Percentiles rank a stretch among this genome's conserved stretches.
Conservation (phyloP, 1,140 invertebrate species). For the Sycobia sp. region DNA sequence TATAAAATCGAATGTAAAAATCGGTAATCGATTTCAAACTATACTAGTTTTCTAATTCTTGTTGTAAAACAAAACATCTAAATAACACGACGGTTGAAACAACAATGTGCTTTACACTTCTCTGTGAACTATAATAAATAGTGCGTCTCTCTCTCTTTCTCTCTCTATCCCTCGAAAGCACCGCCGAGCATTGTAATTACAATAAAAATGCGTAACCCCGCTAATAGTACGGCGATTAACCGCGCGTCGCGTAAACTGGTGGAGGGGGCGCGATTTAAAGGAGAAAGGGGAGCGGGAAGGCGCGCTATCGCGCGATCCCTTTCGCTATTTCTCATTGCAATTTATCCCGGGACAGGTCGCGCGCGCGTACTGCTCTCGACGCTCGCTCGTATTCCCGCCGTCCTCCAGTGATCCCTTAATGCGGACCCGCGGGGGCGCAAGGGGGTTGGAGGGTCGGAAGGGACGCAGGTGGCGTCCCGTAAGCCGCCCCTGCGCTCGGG, state of each 20-base stretch:
- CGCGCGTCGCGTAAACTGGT: conserved; percentile 38
- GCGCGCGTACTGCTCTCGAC: background rate
- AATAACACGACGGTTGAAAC: too few relatives aligned
- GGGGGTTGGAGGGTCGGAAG: too few relatives aligned
- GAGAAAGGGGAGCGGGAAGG: background rate
- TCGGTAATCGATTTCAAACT: too few relatives aligned
- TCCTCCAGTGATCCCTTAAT: conserved; percentile 57
- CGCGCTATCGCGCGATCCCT: conserved; percentile 17
- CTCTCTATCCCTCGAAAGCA: too few relatives aligned
- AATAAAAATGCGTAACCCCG: conserved; percentile 14
- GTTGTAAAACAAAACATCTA: too few relatives aligned
- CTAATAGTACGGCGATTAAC: conserved; percentile 46
- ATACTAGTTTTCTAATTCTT: too few relatives aligned
- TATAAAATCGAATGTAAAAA: too few relatives aligned
- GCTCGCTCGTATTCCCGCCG: conserved; percentile 31
- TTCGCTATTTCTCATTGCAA: conserved; percentile 39
- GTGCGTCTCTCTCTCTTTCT: too few relatives aligned
- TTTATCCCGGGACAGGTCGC: conserved; percentile 35
- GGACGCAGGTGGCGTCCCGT: conserved; percentile 58
- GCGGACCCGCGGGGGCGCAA: conserved; percentile 27
- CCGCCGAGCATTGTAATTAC: too few relatives aligned
- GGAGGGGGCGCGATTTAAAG: conserved; percentile 19
- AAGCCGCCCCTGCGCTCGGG: too few relatives aligned
- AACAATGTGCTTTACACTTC: too few relatives aligned
- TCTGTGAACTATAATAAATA: too few relatives aligned